Evolutionary conservation across 2,113 vertebrate species (phyloP).

Genomic region (Zosterops borbonicus): DNA sequence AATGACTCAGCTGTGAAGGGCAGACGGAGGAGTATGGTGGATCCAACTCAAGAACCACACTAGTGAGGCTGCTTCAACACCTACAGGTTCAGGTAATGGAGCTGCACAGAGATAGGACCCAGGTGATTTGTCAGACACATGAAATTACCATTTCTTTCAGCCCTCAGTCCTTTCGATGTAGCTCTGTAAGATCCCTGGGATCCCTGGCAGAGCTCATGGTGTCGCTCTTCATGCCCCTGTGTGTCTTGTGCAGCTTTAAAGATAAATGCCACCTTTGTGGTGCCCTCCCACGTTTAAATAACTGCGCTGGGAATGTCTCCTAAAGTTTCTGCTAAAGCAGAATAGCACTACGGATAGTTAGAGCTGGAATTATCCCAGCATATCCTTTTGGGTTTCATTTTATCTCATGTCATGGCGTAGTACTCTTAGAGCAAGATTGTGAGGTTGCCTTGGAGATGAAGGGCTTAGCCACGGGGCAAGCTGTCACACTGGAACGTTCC

Average conservation of each 20-base stretch:
- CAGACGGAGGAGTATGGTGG: neutral
- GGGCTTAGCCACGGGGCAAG: neutral
- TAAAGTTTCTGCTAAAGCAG: neutral
- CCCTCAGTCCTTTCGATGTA: neutral
- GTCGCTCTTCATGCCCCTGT: neutral
- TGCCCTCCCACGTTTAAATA: neutral
- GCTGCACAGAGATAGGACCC: neutral
- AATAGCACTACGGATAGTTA: neutral
- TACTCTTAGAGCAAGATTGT: neutral
- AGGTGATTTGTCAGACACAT: neutral
- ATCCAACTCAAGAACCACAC: neutral
- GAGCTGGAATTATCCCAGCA: rapidly evolving
- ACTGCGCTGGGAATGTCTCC: neutral
- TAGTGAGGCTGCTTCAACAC: neutral
- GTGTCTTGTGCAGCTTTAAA: neutral
- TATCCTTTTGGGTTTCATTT: neutral
- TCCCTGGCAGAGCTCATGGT: neutral
- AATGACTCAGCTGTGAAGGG: neutral
- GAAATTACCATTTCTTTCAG: neutral
- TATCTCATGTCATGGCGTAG: neutral
- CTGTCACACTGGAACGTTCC: neutral
- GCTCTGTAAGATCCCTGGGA: neutral
- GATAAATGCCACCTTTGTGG: neutral
- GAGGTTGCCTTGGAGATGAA: conserved; percentile 41
- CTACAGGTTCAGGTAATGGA: neutral